Evolutionary conservation across 2,888 invertebrate genomes (phyloP).

Genomic region (Ectropis crepuscularia): DNA sequence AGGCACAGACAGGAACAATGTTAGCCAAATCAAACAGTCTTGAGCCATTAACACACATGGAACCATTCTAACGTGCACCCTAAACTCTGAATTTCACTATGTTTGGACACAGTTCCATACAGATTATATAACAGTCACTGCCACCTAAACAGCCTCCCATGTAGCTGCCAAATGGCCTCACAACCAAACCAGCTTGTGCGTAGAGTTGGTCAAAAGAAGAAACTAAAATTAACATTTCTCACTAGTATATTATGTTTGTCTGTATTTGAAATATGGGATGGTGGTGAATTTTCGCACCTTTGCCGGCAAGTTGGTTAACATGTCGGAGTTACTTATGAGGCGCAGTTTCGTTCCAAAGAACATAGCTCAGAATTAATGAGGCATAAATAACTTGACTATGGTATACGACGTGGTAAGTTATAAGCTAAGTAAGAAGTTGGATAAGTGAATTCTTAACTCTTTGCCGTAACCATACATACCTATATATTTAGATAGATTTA

Average conservation of each 20-base stretch:
- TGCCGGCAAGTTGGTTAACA: background rate
- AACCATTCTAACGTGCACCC: background rate
- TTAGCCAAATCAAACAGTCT: too few relatives aligned
- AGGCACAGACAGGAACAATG: too few relatives aligned
- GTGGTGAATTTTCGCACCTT: background rate
- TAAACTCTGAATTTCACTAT: slow-evolving; percentile 1
- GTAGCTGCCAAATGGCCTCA: slow-evolving; percentile 19
- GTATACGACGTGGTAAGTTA: slow-evolving; percentile 4
- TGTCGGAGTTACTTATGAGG: background rate
- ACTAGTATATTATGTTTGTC: background rate
- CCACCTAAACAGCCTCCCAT: background rate
- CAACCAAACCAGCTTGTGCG: background rate
- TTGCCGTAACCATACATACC: background rate
- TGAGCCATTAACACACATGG: too few relatives aligned
- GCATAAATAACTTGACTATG: slow-evolving; percentile 4
- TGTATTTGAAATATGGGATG: background rate
- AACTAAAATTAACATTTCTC: background rate
- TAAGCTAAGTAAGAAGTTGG: background rate
- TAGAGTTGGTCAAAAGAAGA: background rate
- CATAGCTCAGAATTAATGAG: slow-evolving; percentile 20
- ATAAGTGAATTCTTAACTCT: background rate
- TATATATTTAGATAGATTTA: background rate
- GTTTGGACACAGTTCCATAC: background rate
- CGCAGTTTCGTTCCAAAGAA: slow-evolving; percentile 6
- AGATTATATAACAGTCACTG: background rate